Percentiles rank a stretch among this genome's conserved stretches.
Conservation (phyloP, 1,140 invertebrate species). For the Asbolus verrucosus region DNA sequence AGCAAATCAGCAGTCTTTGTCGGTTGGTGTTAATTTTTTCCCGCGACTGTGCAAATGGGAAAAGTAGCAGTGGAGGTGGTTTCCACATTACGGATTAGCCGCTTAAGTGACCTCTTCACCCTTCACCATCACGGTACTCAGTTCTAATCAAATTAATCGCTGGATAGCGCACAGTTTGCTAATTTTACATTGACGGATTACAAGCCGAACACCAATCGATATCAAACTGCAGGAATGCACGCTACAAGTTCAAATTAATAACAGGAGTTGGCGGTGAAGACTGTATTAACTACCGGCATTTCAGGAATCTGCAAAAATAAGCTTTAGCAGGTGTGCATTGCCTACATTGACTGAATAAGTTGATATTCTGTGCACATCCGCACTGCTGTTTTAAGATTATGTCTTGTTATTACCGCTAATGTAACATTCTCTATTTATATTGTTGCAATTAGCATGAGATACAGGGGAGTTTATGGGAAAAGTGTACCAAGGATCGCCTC, state of each 20-base stretch:
- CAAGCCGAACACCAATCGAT: conserved; percentile 46
- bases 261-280: conserved; percentile 54
- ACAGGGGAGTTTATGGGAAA: conserved; percentile 29
- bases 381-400: conserved; percentile 43
- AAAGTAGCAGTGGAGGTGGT: too few species aligned
- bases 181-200: conserved; percentile 39
- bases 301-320: conserved; percentile 53
- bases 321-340: conserved; percentile 50
- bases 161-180: conserved; percentile 3
- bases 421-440: conserved; percentile 3
- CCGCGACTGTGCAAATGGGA: too few species aligned
- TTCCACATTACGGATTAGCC: too few species aligned
- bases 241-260: conserved; percentile 52
- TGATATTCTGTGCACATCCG: conserved; percentile 49
- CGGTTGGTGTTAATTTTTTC: too few species aligned
- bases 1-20: too few species aligned
- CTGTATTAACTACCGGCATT: conserved; percentile 56
- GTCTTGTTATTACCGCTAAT: conserved; percentile 34
- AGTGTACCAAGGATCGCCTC: conserved; percentile 4
- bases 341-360: conserved; percentile 43
- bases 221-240: conserved; percentile 52
- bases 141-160: conserved; percentile 17
- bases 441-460: conserved; percentile 8
- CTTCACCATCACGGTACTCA: conserved; percentile 1
- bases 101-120: conserved; percentile 42